Evolutionary conservation across 2,797 vertebrate species (phyloP), one percentile per base, ranked within the genome.

Genomic region (Oophaga sylvatica): DNA sequence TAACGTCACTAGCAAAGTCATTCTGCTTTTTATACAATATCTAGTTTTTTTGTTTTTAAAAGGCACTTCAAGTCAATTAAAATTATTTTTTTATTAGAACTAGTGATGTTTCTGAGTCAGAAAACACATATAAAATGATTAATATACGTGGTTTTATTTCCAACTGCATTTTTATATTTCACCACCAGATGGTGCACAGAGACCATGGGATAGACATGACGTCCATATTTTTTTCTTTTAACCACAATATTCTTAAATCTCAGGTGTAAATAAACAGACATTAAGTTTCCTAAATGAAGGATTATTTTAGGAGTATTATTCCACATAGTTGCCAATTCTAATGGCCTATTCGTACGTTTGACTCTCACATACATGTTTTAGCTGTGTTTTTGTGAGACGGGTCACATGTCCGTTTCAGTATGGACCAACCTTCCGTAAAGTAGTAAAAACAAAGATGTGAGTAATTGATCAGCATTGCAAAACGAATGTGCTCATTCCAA

Each of bases 111-210:
- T 68, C 11, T 17, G 53, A 76, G 73, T 3, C 9, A 5, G n/a
- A 22, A 48, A 76, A 48, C 7, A 8, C 9, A 57, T 1, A 1
- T 22, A 75, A 75, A 45, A 3, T 22, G 35, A 83, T 59, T 20
- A 19, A 56, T 6, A 41, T n/a, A 16, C 17, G 6, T 1, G 12
- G 2, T 75, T n/a, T 35, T 31, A 12, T 17, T 62, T 87, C 5
- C 5, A 31, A 20, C 15, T 77, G 45, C 45, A 76, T 31, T 63
- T 45, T 81, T 77, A 4, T 22, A 65, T 84, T 48, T 87, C 22
- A 77, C 75, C 88, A 89, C 77, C 65, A 83, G 88, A 86, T 83
- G 80, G 80, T 0, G 75, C 26, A 11, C 26, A 8, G 41, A 71
- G 59, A 73, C 63, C 57, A 57, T 13, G n/a, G n/a, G 1, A 80